A percentile compares a stretch with the other conserved stretches of the same genome.
phyloP scores from a whole-genome alignment of 2,113 vertebrate species.

The Catharus minimus region DNA sequence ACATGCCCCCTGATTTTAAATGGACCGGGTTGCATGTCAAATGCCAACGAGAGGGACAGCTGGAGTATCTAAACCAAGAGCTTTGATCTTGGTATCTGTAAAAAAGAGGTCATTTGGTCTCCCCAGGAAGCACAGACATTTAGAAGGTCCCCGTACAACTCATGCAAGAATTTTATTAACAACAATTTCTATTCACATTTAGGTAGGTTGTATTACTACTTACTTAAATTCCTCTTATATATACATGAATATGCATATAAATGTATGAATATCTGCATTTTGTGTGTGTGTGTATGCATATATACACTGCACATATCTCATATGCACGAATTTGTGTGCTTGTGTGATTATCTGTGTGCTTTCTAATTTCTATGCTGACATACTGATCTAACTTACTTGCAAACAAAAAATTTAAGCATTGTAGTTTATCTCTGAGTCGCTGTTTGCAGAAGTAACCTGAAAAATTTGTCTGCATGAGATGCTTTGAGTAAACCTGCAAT shows the following conservation, averaged over 20 bases:
- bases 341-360: not conserved
- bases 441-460: not conserved
- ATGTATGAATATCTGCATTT: not conserved
- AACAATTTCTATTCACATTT: conserved; percentile 50
- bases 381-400: not conserved
- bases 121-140: conserved; percentile 73
- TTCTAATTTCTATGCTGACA: not conserved
- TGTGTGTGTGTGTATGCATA: not conserved
- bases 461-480: not conserved
- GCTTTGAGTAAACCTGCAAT: not conserved
- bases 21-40: conserved; percentile 71
- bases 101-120: conserved; percentile 73
- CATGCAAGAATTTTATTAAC: conserved; percentile 68
- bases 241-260: not conserved
- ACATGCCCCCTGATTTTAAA: conserved; percentile 74
- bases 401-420: not conserved
- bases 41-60: conserved; percentile 75
- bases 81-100: conserved; percentile 77
- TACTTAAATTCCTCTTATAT: conserved; percentile 33
- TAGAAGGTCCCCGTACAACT: conserved; percentile 65
- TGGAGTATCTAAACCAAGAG: conserved; percentile 72
- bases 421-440: not conserved
- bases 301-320: not conserved
- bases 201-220: conserved; percentile 43
- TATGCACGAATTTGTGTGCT: not conserved